These are phyloP conservation scores for Resseliella maxima DNA, from an alignment of 2,888 invertebrate genomes.

Conservation along the genomic window DNA sequence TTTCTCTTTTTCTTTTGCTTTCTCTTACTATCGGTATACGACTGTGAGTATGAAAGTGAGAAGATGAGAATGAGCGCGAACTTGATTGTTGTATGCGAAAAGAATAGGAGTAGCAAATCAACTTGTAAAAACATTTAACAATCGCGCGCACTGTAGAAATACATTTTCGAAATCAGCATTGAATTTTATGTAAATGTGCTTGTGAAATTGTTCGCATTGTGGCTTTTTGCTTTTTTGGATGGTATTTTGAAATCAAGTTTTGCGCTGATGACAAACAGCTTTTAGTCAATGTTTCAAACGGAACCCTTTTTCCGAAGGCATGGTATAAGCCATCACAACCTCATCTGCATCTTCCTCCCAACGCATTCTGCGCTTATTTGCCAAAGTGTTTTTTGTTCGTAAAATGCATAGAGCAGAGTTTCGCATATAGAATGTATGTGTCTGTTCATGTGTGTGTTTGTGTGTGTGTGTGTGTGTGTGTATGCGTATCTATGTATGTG, in stretches of 20 bases:
- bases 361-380: background rate
- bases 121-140: background rate
- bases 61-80: no score
- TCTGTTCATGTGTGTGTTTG: no score
- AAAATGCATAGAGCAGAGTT: background rate
- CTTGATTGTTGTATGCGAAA: no score
- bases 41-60: no score
- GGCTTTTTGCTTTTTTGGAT: background rate
- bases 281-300: slow-evolving; percentile 19
- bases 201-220: background rate
- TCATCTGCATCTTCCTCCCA: background rate
- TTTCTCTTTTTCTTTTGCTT: no score
- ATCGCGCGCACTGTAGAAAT: background rate
- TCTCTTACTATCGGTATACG: no score
- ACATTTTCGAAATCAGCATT: background rate
- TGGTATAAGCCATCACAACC: background rate
- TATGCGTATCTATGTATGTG: background rate
- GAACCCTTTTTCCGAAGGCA: background rate
- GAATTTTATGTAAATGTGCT: slow-evolving; percentile 29
- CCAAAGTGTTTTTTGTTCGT: background rate
- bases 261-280: background rate
- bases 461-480: background rate
- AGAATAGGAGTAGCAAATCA: background rate
- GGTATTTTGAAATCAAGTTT: background rate
- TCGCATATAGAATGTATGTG: background rate